Evolutionary conservation across 2,113 vertebrate species (phyloP).

Genomic region (Ptyas mucosa): DNA sequence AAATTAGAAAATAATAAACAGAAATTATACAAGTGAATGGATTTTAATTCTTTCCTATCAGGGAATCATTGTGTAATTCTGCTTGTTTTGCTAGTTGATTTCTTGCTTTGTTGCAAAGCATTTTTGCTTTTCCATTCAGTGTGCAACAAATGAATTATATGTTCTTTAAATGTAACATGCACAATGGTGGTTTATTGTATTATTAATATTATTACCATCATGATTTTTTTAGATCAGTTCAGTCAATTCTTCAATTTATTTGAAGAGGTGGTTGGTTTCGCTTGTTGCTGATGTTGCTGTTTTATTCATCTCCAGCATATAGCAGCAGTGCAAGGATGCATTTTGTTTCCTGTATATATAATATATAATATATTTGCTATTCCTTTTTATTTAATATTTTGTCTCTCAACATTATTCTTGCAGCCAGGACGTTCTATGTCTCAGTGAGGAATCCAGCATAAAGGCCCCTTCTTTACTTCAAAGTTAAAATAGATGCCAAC

Average conservation of each 20-base stretch:
- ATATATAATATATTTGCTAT: slow-evolving; percentile 78
- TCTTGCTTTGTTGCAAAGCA: slow-evolving; percentile 70
- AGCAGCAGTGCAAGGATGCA: slow-evolving; percentile 74
- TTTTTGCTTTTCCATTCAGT: slow-evolving; percentile 64
- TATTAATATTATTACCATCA: slow-evolving; percentile 40
- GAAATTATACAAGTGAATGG: slow-evolving; percentile 53
- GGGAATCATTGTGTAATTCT: slow-evolving; percentile 62
- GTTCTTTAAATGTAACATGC: slow-evolving; percentile 53
- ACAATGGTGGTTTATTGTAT: slow-evolving; percentile 47
- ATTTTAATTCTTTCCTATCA: slow-evolving; percentile 63
- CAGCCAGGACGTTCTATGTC: slow-evolving; percentile 67
- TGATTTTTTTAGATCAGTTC: slow-evolving; percentile 54
- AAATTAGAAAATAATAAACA: slow-evolving; percentile 56
- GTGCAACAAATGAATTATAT: slow-evolving; percentile 57
- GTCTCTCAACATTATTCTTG: slow-evolving; percentile 68
- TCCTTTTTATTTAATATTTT: slow-evolving; percentile 68
- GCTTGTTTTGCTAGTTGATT: slow-evolving; percentile 56
- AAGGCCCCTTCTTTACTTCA: slow-evolving; percentile 75
- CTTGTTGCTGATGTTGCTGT: slow-evolving; percentile 57
- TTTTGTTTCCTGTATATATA: slow-evolving; percentile 72
- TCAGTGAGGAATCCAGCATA: slow-evolving; percentile 69
- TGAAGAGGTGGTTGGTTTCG: slow-evolving; percentile 67
- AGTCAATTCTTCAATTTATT: slow-evolving; percentile 67
- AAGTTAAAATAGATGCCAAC: slow-evolving; percentile 62
- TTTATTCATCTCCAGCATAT: slow-evolving; percentile 66